phyloP scores from a whole-genome alignment of 2,888 invertebrate species.

The Dicyrtoma fusca region DNA sequence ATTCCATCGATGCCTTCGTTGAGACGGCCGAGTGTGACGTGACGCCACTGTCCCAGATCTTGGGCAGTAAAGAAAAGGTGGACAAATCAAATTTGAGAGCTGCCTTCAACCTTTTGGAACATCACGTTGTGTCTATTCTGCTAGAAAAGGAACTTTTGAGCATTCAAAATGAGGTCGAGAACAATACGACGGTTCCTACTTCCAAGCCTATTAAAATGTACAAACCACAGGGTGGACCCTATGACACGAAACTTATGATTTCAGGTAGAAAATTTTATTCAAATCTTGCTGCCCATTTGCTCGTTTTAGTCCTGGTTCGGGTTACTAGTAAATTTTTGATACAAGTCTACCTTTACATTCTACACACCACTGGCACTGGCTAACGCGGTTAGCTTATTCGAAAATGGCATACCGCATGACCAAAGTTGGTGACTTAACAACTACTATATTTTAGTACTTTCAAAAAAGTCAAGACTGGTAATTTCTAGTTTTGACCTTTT shows the following conservation, averaged over 20 bases:
- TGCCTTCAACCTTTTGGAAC: slow-evolving; percentile 35
- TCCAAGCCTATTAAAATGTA: slow-evolving; percentile 16
- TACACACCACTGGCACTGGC: too few species aligned
- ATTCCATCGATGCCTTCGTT: slow-evolving; percentile 20
- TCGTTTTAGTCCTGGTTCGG: too few species aligned
- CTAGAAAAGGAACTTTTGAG: slow-evolving; percentile 25
- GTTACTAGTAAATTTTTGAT: too few species aligned
- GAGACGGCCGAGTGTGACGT: slow-evolving; percentile 25
- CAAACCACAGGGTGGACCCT: slow-evolving; percentile 29
- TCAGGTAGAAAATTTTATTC: too few species aligned
- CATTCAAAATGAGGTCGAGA: slow-evolving; percentile 24
- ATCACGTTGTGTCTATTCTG: slow-evolving; percentile 29
- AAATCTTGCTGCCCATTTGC: too few species aligned
- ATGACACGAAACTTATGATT: slow-evolving; percentile 22
- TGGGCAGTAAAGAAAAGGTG: slow-evolving; percentile 6
- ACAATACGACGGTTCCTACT: not conserved
- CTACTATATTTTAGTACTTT: too few species aligned
- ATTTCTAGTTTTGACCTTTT: too few species aligned
- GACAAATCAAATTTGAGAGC: slow-evolving; percentile 1
- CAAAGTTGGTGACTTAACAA: too few species aligned
- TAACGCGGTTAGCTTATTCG: too few species aligned
- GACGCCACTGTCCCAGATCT: not conserved
- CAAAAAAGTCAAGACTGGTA: too few species aligned
- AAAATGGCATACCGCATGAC: too few species aligned
- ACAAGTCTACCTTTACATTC: too few species aligned